phyloP scores from a whole-genome alignment of 2,113 vertebrate species.

The Coptodon rendalli region DNA sequence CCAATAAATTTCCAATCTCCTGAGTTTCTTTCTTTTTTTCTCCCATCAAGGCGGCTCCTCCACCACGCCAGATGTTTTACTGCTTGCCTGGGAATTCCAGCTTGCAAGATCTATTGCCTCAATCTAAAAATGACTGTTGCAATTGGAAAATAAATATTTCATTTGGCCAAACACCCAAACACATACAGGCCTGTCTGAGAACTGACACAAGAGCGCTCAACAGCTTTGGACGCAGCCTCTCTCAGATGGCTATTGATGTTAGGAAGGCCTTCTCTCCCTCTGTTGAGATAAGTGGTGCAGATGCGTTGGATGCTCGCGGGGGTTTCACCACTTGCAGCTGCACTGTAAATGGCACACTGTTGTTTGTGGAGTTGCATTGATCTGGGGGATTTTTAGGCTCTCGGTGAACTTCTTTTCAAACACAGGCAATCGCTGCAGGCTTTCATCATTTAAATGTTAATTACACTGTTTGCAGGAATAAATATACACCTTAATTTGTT shows the following conservation, averaged over 20 bases:
- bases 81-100: constrained; percentile 19
- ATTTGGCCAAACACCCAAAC: constrained; percentile 30
- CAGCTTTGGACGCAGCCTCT: background rate
- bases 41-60: background rate
- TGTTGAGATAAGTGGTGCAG: background rate
- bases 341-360: background rate
- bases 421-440: background rate
- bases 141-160: constrained; percentile 52
- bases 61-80: constrained; percentile 41
- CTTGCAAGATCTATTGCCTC: constrained; percentile 32
- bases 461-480: background rate
- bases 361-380: background rate
- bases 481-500: background rate
- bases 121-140: constrained; percentile 32
- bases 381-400: background rate
- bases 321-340: background rate
- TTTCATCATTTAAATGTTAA: background rate
- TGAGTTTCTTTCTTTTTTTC: background rate
- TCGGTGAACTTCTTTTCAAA: background rate
- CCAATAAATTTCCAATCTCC: background rate
- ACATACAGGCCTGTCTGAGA: constrained; percentile 7
- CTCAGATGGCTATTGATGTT: background rate
- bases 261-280: background rate
- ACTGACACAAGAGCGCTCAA: constrained; percentile 10
- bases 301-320: background rate